A percentile compares a stretch with the other conserved stretches of the same genome.
Evolutionary conservation across 2,888 invertebrate genomes (phyloP).

Genomic region (Ectemnius lituratus): DNA sequence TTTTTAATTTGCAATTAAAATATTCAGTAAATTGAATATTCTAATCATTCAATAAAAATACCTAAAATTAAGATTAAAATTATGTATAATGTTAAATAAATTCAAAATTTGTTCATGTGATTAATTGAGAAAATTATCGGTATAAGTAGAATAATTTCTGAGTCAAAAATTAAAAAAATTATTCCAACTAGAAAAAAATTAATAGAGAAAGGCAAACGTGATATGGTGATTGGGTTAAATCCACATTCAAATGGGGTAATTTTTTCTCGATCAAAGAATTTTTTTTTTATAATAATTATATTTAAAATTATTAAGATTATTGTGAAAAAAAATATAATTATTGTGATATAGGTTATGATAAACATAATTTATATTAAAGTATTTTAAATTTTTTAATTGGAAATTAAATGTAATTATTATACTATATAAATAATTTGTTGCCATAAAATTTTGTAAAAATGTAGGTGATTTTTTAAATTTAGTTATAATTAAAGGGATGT

Average conservation of each 20-base stretch:
- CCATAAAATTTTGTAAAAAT: no score
- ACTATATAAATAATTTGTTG: conserved; percentile 84
- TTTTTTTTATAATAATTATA: conserved; percentile 81
- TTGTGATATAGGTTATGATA: conserved; percentile 16
- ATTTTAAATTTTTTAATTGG: conserved; percentile 83
- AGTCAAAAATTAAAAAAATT: conserved; percentile 86
- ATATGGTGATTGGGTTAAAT: conserved; percentile 79
- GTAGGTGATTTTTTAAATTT: no score
- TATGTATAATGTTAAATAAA: conserved; percentile 72
- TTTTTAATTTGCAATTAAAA: no score
- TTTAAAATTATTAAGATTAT: conserved; percentile 73
- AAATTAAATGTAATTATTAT: conserved; percentile 85
- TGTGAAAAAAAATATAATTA: conserved; percentile 77
- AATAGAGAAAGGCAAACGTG: conserved; percentile 78
- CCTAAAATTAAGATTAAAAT: conserved; percentile 12
- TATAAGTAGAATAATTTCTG: conserved; percentile 78
- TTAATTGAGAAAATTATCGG: conserved; percentile 78
- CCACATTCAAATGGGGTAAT: conserved; percentile 83
- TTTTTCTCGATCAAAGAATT: conserved; percentile 82
- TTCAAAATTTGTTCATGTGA: conserved; percentile 83
- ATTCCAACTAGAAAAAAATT: conserved; percentile 79
- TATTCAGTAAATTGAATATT: background rate
- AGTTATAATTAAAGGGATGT: no score
- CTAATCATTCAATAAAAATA: background rate
- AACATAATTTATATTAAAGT: conserved; percentile 79